Percentiles rank a stretch among this genome's conserved stretches.
These are phyloP conservation scores for Heteractis magnifica DNA, from an alignment of 92 coral and sea anemone genomes.

Conservation along the genomic window DNA sequence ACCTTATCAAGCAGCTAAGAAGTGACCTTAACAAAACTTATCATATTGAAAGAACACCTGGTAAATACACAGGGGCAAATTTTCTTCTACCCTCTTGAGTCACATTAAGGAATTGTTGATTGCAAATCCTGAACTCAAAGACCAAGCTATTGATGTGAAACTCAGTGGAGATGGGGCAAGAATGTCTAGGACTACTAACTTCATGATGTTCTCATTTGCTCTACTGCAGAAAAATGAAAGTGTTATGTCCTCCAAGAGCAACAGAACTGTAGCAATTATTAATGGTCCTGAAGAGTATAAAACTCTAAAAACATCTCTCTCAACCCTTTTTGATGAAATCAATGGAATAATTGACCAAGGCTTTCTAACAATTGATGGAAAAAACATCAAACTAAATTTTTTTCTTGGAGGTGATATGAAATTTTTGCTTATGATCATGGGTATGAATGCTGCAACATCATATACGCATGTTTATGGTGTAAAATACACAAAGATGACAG, in stretches of 20 bases:
- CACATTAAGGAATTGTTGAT: slow-evolving; percentile 44
- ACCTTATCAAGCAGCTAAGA: slow-evolving; percentile 48
- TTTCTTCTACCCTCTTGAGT: slow-evolving; percentile 34
- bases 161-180: slow-evolving; percentile 49
- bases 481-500: slow-evolving; percentile 52
- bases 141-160: slow-evolving; percentile 9
- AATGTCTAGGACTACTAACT: slow-evolving; percentile 47
- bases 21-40: slow-evolving; percentile 37
- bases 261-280: slow-evolving; percentile 53
- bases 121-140: slow-evolving; percentile 34
- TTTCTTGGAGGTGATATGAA: slow-evolving; percentile 59
- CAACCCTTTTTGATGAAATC: slow-evolving; percentile 38
- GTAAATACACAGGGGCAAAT: slow-evolving; percentile 48
- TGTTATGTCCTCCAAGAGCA: slow-evolving; percentile 55
- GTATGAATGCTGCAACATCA: slow-evolving; percentile 38
- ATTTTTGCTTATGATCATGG: slow-evolving; percentile 45
- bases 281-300: slow-evolving; percentile 49
- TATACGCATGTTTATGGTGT: slow-evolving; percentile 67
- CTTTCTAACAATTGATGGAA: slow-evolving; percentile 21
- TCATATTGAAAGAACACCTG: slow-evolving; percentile 45
- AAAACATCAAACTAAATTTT: slow-evolving; percentile 34
- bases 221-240: slow-evolving; percentile 37
- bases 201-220: slow-evolving; percentile 46
- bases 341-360: slow-evolving; percentile 33
- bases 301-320: slow-evolving; percentile 39